These are phyloP conservation scores for Echiichthys vipera DNA, from an alignment of 2,797 vertebrate species.

Conservation along the genomic window DNA sequence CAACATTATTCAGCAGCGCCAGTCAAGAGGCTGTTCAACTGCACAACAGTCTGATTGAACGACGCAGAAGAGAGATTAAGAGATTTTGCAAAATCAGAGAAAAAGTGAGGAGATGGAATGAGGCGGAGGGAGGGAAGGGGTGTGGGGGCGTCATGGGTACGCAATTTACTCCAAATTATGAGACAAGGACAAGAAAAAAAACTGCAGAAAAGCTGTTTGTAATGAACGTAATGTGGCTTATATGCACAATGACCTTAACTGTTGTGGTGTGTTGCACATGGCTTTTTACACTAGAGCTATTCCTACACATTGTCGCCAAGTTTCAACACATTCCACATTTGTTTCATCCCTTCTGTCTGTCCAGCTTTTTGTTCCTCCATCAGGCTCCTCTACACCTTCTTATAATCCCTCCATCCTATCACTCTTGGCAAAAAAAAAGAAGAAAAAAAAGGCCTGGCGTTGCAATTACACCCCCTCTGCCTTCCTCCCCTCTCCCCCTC, in stretches of 20 bases:
- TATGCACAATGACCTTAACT: not conserved
- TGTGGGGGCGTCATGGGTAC: constrained; percentile 42
- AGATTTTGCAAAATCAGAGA: constrained; percentile 62
- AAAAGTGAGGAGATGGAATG: constrained; percentile 47
- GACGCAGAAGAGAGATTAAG: constrained; percentile 82
- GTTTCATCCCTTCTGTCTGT: constrained; percentile 32
- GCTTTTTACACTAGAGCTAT: not conserved
- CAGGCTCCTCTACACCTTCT: constrained; percentile 76
- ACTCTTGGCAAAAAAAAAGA: constrained; percentile 80
- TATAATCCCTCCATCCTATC: constrained; percentile 81
- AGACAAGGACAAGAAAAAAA: constrained; percentile 9
- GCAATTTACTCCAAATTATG: constrained; percentile 20
- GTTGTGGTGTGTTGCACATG: not conserved
- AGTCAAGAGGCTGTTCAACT: constrained; percentile 92
- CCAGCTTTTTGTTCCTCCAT: constrained; percentile 45
- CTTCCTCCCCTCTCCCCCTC: constrained; percentile 44
- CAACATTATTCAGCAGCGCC: constrained; percentile 89
- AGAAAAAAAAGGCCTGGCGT: constrained; percentile 84
- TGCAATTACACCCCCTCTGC: constrained; percentile 94
- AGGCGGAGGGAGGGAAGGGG: not conserved
- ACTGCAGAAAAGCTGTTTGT: not conserved
- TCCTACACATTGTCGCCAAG: not conserved
- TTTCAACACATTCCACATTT: constrained; percentile 27
- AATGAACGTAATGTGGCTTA: constrained; percentile 3
- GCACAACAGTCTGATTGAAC: constrained; percentile 89